A percentile compares a stretch with the other conserved stretches of the same genome.
These are phyloP conservation scores for Lepetodrilus schrolli DNA, from an alignment of 2,888 invertebrate genomes.

Conservation along the genomic window DNA sequence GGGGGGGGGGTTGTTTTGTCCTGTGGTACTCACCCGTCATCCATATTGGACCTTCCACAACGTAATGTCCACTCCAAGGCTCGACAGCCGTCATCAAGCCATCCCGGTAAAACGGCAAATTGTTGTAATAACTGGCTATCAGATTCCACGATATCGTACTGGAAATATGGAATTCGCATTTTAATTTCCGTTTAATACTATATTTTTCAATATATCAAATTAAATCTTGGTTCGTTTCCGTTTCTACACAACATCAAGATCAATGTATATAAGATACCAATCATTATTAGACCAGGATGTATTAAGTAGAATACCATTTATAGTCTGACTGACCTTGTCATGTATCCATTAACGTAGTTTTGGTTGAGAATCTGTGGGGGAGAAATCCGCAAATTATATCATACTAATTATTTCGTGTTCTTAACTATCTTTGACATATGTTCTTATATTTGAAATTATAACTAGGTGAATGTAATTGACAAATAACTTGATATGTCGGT, in stretches of 20 bases:
- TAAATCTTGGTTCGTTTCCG: no score
- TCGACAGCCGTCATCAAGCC: conserved; percentile 75
- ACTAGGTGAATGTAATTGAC: neutral
- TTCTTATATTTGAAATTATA: neutral
- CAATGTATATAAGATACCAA: neutral
- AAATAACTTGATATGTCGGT: neutral
- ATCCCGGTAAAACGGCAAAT: conserved; percentile 68
- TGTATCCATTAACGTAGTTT: conserved; percentile 74
- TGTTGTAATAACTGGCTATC: conserved; percentile 73
- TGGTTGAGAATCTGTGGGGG: conserved; percentile 70
- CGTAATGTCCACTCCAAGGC: conserved; percentile 75
- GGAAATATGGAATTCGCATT: conserved; percentile 18
- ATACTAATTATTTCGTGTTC: neutral
- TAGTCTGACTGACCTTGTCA: conserved; percentile 65
- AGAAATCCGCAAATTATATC: no score
- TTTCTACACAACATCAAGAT: neutral
- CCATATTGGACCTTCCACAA: conserved; percentile 73
- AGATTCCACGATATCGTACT: conserved; percentile 76
- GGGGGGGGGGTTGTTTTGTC: no score
- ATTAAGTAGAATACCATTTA: neutral
- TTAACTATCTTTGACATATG: neutral
- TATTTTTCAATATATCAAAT: neutral
- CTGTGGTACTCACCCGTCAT: conserved; percentile 72
- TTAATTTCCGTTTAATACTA: neutral
- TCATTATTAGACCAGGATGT: neutral